Evolutionary conservation across 53 echinoderm and acorn worm species (phyloP).

Genomic region (Arbacia lixula): DNA sequence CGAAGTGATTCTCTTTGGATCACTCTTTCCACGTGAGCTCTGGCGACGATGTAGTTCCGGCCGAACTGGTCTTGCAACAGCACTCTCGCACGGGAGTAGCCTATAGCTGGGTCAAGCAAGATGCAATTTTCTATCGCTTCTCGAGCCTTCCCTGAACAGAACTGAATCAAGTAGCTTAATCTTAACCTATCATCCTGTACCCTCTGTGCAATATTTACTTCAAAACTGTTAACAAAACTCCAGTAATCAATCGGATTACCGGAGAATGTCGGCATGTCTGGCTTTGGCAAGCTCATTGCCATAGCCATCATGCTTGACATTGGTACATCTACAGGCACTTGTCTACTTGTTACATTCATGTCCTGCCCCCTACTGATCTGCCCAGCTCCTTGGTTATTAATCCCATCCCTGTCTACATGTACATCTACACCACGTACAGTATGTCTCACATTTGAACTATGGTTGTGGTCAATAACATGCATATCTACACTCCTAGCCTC

Average conservation of each 20-base stretch:
- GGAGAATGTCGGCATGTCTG: slow-evolving; percentile 59
- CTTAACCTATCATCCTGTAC: not conserved
- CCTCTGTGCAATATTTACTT: slow-evolving; percentile 55
- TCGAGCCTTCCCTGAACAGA: slow-evolving; percentile 3
- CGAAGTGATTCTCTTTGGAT: not conserved
- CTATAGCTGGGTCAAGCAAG: not conserved
- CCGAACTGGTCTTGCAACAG: slow-evolving; percentile 8
- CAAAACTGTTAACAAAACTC: slow-evolving; percentile 65
- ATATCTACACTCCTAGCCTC: too few species aligned
- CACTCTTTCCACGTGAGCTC: slow-evolving; percentile 1
- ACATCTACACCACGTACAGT: too few species aligned
- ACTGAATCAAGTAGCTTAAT: slow-evolving; percentile 4
- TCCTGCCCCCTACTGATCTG: too few species aligned
- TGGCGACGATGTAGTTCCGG: not conserved
- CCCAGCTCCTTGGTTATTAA: too few species aligned
- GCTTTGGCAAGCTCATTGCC: slow-evolving; percentile 74
- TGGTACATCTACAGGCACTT: too few species aligned
- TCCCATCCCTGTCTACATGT: too few species aligned
- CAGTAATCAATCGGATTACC: slow-evolving; percentile 77
- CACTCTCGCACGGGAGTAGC: not conserved
- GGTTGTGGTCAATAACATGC: too few species aligned
- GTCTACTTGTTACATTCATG: too few species aligned
- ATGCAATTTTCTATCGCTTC: slow-evolving; percentile 1
- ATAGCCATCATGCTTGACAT: slow-evolving; percentile 52
- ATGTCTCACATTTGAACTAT: too few species aligned